phyloP scores from a whole-genome alignment of 2,888 invertebrate species.

The Odontocolon sp. region DNA sequence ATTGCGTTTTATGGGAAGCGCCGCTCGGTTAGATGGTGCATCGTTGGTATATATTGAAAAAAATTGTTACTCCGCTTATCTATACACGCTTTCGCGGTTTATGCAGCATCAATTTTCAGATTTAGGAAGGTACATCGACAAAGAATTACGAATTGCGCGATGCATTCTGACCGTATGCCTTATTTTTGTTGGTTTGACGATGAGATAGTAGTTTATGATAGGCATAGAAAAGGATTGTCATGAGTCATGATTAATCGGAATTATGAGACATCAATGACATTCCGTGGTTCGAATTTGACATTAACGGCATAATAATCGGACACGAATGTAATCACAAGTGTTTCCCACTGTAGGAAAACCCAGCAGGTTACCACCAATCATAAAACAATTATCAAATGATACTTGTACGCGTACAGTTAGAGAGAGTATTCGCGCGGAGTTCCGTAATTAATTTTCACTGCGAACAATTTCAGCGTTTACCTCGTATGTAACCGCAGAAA shows the following conservation, averaged over 20 bases:
- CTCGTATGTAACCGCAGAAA: constrained; percentile 58
- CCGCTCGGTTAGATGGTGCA: constrained; percentile 46
- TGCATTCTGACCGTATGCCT: too few relatives aligned
- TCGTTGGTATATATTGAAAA: constrained; percentile 69
- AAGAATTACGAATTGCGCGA: too few relatives aligned
- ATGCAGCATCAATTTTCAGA: too few relatives aligned
- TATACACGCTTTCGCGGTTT: too few relatives aligned
- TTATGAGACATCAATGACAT: constrained; percentile 36
- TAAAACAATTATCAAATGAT: constrained; percentile 78
- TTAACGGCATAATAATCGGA: constrained; percentile 35
- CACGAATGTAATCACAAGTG: neutral
- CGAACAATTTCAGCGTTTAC: constrained; percentile 72
- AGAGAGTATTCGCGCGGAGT: constrained; percentile 28
- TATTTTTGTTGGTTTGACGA: too few relatives aligned
- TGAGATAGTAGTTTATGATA: too few relatives aligned
- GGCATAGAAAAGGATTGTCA: too few relatives aligned
- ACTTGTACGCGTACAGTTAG: neutral
- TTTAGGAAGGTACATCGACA: too few relatives aligned
- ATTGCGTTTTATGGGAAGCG: constrained; percentile 74
- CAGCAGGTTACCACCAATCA: constrained; percentile 67
- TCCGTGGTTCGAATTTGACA: constrained; percentile 32
- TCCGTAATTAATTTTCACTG: constrained; percentile 74
- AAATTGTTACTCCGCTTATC: constrained; percentile 49
- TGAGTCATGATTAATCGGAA: constrained; percentile 18
- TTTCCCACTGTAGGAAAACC: constrained; percentile 10